phyloP scores from a whole-genome alignment of 2,113 vertebrate species.

The Elanoides forficatus region DNA sequence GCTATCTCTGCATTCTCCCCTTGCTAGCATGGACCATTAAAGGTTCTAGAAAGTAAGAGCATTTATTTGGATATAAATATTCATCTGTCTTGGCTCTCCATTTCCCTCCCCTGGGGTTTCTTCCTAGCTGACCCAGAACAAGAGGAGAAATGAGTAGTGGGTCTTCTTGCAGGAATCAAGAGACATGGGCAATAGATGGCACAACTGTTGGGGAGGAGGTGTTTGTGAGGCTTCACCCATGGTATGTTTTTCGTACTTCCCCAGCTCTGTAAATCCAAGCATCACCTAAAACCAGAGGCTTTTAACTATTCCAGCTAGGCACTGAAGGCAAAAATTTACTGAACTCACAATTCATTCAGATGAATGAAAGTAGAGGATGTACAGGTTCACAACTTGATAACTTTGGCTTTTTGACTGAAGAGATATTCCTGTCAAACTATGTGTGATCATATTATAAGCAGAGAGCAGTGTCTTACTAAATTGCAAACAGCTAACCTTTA shows the following conservation, averaged over 20 bases:
- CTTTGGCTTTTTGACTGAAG: neutral
- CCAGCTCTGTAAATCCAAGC: neutral
- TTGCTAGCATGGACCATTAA: neutral
- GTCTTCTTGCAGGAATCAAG: neutral
- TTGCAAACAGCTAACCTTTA: conserved; percentile 11
- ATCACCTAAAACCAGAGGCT: neutral
- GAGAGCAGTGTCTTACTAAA: neutral
- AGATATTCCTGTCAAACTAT: neutral
- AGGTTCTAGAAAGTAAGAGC: neutral
- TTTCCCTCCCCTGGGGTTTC: neutral
- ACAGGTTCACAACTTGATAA: neutral
- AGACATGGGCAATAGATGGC: neutral
- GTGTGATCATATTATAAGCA: neutral
- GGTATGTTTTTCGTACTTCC: neutral
- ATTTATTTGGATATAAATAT: neutral
- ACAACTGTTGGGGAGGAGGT: neutral
- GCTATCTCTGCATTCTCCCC: neutral
- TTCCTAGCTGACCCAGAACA: neutral
- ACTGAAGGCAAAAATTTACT: neutral
- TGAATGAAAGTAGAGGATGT: neutral
- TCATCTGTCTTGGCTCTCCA: neutral
- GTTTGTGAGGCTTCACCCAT: neutral
- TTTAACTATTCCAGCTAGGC: neutral
- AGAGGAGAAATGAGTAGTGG: neutral
- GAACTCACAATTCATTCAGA: neutral